Conservation (phyloP, 2,113 vertebrate species). For the Hypomesus transpacificus region DNA sequence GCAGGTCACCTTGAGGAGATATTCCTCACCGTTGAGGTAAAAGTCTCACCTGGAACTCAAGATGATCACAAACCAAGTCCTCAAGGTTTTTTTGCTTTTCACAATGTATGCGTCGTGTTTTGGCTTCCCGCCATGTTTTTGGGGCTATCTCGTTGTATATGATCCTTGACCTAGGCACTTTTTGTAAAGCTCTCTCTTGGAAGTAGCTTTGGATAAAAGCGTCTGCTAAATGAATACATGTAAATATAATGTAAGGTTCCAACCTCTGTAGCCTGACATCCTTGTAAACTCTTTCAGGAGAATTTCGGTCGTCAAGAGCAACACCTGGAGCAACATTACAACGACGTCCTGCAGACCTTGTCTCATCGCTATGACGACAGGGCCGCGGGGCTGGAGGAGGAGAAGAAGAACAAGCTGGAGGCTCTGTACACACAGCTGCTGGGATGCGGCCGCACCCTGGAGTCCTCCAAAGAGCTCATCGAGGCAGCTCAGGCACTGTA, state of each 20-base stretch:
- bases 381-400: constrained; percentile 76
- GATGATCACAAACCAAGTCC: no score
- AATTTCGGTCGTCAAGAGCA: constrained; percentile 92
- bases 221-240: no score
- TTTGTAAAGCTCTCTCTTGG: no score
- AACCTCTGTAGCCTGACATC: neutral
- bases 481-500: constrained; percentile 80
- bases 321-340: constrained; percentile 88
- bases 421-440: constrained; percentile 85
- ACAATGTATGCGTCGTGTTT: no score
- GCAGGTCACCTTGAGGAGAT: constrained; percentile 93
- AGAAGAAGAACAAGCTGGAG: constrained; percentile 88
- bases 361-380: constrained; percentile 83
- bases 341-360: constrained; percentile 84
- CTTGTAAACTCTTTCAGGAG: constrained; percentile 74
- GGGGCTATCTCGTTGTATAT: no score
- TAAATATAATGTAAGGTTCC: neutral
- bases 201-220: no score
- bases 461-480: constrained; percentile 85
- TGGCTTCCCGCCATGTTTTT: no score
- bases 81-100: no score
- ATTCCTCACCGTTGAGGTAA: constrained; percentile 94
- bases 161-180: no score
- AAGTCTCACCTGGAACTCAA: neutral
- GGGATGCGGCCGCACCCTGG: constrained; percentile 79